Evolutionary conservation across 2,797 vertebrate species (phyloP).

Genomic region (Semaprochilodus insignis): DNA sequence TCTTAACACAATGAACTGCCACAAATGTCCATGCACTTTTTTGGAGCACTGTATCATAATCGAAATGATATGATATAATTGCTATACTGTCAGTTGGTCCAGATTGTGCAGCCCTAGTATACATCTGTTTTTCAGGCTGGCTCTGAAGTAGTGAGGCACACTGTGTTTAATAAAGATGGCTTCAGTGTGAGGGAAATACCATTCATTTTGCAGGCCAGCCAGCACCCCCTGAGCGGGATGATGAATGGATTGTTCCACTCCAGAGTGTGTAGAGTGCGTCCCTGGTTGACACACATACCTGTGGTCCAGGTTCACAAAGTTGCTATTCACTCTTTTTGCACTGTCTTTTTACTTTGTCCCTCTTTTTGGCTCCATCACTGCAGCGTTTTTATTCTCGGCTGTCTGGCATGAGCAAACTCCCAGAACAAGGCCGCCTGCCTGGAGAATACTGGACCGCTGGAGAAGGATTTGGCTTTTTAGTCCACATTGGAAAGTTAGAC

Average conservation of each 20-base stretch:
- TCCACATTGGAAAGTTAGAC: constrained; percentile 35
- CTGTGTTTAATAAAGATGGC: constrained; percentile 22
- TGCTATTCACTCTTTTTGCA: neutral
- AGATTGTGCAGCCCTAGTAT: neutral
- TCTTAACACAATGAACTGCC: no score
- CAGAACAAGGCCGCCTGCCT: constrained; percentile 34
- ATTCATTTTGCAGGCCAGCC: constrained; percentile 32
- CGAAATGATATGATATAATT: neutral
- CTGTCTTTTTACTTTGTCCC: neutral
- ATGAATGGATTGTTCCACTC: constrained; percentile 46
- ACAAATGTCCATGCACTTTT: no score
- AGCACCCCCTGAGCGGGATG: constrained; percentile 36
- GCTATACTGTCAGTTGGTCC: neutral
- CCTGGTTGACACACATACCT: constrained; percentile 26
- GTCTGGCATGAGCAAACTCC: constrained; percentile 25
- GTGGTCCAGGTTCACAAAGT: neutral
- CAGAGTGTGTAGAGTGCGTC: constrained; percentile 21
- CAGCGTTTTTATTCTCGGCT: constrained; percentile 1
- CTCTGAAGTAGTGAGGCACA: constrained; percentile 15
- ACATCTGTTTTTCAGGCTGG: constrained; percentile 29
- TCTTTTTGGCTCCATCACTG: constrained; percentile 27
- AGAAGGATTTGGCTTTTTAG: constrained; percentile 26
- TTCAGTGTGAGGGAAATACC: constrained; percentile 44
- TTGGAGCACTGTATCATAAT: no score
- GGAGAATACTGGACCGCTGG: constrained; percentile 34